Percentiles rank a stretch among this genome's conserved stretches.
Conservation (phyloP, 2,797 vertebrate genomes). For the Urocyon cinereoargenteus region DNA sequence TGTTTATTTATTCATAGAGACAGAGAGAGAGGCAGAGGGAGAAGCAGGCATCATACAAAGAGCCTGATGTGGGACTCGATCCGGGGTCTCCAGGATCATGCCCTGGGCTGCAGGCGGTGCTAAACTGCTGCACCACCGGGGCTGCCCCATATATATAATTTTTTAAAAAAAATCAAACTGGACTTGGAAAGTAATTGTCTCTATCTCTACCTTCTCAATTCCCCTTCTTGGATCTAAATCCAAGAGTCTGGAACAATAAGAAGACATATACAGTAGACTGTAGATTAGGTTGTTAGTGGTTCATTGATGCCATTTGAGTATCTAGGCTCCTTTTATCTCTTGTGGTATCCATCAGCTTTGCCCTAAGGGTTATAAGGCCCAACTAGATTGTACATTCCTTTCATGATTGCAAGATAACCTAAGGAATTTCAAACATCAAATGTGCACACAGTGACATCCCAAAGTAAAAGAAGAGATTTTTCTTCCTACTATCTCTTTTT, state of each 20-base stretch:
- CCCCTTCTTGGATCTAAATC: background rate
- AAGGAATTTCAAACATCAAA: constrained; percentile 20
- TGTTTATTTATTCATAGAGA: too few species aligned
- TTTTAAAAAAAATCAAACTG: background rate
- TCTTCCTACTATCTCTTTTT: background rate
- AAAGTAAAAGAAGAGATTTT: background rate
- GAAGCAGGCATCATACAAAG: too few species aligned
- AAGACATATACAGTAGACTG: background rate
- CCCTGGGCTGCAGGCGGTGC: too few species aligned
- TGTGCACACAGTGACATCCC: background rate
- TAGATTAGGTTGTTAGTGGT: background rate
- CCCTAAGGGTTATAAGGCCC: background rate
- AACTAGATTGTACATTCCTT: background rate
- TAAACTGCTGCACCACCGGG: too few species aligned
- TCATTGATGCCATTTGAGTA: background rate
- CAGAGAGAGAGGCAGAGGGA: too few species aligned
- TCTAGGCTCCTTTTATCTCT: background rate
- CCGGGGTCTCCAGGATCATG: too few species aligned
- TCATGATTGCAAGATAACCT: background rate
- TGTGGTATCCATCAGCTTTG: background rate
- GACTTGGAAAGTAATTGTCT: background rate
- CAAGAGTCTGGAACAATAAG: background rate
- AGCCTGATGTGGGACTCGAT: too few species aligned
- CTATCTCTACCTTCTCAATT: background rate
- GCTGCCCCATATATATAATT: too few species aligned